Percentiles rank a stretch among this genome's conserved stretches.
These are phyloP conservation scores for Phaenicophaeus curvirostris DNA, from an alignment of 2,797 vertebrate species.

Conservation along the genomic window DNA sequence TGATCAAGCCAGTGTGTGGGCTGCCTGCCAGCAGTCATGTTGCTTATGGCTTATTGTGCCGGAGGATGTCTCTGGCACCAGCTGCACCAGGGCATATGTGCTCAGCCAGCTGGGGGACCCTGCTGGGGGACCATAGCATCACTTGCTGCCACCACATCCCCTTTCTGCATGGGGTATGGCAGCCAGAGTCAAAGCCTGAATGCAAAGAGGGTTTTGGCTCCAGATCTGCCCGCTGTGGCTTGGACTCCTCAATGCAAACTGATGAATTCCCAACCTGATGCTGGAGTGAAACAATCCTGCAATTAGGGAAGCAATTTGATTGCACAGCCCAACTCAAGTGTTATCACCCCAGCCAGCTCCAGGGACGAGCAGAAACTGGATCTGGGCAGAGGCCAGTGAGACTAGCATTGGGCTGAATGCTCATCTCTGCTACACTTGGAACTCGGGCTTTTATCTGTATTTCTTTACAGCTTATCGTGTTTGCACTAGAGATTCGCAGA, in stretches of 20 bases:
- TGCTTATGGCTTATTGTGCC: background rate
- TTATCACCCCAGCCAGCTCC: background rate
- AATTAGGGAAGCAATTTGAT: background rate
- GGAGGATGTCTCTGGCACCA: background rate
- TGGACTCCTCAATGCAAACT: background rate
- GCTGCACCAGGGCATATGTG: background rate
- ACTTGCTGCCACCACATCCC: background rate
- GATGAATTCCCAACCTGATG: background rate
- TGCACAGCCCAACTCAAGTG: background rate
- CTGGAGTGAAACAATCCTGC: background rate
- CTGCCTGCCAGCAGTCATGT: background rate
- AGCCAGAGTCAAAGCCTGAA: background rate
- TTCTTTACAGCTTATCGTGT: conserved; percentile 49
- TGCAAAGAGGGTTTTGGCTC: background rate
- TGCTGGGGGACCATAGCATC: background rate
- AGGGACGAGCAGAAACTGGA: background rate
- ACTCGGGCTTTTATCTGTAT: conserved; percentile 29
- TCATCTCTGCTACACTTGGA: conserved; percentile 8
- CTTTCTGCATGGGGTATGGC: accelerated
- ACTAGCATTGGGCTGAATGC: background rate
- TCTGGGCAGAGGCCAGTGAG: background rate
- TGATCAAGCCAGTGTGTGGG: background rate
- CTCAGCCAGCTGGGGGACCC: background rate
- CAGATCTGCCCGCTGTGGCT: background rate
- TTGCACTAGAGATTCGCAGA: conserved; percentile 42